A percentile compares a stretch with the other conserved stretches of the same genome.
Evolutionary conservation across 1,140 invertebrate species (phyloP).

Genomic region (Tetragonula clypearis): DNA sequence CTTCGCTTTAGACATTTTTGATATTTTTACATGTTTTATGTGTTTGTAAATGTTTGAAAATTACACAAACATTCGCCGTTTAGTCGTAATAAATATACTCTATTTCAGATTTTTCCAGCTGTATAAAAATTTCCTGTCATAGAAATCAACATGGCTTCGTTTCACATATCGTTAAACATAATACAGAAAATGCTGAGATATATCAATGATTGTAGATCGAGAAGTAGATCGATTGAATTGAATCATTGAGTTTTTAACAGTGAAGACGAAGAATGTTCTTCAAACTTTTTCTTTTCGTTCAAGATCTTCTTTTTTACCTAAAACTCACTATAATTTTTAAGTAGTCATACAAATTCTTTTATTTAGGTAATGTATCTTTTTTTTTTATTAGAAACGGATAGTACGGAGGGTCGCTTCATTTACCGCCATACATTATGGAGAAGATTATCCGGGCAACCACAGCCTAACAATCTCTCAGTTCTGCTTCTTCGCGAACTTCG

Average conservation of each 20-base stretch:
- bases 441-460: conserved; percentile 76
- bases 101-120: no score
- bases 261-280: background rate
- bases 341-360: background rate
- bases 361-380: background rate
- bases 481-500: conserved; percentile 76
- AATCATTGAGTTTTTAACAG: background rate
- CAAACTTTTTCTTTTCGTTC: background rate
- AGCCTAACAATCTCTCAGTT: conserved; percentile 73
- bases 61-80: no score
- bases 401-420: conserved; percentile 58
- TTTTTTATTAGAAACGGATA: conserved; percentile 21
- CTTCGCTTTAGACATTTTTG: no score
- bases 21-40: no score
- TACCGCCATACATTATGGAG: conserved; percentile 72
- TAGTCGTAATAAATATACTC: no score
- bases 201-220: background rate
- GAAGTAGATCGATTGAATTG: background rate
- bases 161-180: no score
- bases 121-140: no score
- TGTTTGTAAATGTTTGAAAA: no score
- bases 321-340: background rate
- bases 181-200: no score
- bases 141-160: no score
- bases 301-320: background rate